Conservation (phyloP, 2,113 vertebrate genomes). For the Sigmodon hispidus region DNA sequence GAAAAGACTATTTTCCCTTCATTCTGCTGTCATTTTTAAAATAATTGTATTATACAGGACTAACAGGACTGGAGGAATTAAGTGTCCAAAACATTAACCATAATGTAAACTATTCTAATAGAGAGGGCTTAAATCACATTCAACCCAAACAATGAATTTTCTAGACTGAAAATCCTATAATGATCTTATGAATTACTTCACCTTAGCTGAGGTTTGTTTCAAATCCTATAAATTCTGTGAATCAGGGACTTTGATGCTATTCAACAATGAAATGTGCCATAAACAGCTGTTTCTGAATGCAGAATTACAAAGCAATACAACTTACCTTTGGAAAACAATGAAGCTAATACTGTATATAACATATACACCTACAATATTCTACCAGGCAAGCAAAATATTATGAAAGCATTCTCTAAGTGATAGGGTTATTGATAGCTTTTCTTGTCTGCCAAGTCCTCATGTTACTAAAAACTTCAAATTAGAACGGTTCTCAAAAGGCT, state of each 20-base stretch:
- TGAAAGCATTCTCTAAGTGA: background rate
- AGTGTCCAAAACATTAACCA: background rate
- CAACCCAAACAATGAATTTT: constrained; percentile 1
- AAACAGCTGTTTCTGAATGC: background rate
- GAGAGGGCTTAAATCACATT: background rate
- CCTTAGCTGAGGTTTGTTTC: background rate
- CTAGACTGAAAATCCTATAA: background rate
- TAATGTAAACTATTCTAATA: background rate
- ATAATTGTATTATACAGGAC: background rate
- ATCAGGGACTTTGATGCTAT: background rate
- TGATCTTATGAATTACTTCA: constrained; percentile 27
- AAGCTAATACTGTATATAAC: background rate
- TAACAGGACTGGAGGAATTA: background rate
- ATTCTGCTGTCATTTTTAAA: background rate
- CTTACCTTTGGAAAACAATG: background rate
- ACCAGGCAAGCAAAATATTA: background rate
- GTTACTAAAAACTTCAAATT: constrained; percentile 14
- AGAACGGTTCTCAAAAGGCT: background rate
- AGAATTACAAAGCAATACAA: background rate
- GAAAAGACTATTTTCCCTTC: background rate
- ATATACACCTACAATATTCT: background rate
- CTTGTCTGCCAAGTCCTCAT: background rate
- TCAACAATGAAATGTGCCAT: background rate
- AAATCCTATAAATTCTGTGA: background rate
- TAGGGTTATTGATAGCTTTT: background rate